Percentiles rank a stretch among this genome's conserved stretches.
These are phyloP conservation scores for Verasper variegatus DNA, from an alignment of 2,113 vertebrate species.

Conservation along the genomic window DNA sequence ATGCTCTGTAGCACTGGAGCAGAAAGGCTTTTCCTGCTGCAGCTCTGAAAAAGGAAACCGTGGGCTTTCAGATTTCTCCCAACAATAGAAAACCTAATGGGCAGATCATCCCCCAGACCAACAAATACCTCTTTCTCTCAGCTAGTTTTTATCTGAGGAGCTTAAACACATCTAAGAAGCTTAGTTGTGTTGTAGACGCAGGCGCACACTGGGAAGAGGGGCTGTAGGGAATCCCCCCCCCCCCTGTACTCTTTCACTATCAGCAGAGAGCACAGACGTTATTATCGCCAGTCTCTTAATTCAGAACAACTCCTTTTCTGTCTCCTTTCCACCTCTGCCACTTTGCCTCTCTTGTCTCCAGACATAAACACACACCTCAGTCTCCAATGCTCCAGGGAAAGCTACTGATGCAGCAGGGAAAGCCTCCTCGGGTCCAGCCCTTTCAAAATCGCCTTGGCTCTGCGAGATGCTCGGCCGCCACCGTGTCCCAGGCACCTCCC, in stretches of 20 bases:
- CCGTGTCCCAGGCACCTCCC: constrained; percentile 38
- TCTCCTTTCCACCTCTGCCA: constrained; percentile 12
- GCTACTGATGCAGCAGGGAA: constrained; percentile 17
- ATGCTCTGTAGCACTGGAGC: constrained; percentile 44
- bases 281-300: constrained; percentile 30
- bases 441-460: constrained; percentile 40
- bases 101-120: constrained; percentile 46
- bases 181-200: constrained; percentile 57
- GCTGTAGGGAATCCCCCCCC: constrained; percentile 53
- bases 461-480: constrained; percentile 37
- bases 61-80: constrained; percentile 52
- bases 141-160: constrained; percentile 58
- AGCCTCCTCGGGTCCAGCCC: constrained; percentile 11
- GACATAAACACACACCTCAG: constrained; percentile 29
- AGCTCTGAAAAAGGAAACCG: constrained; percentile 61
- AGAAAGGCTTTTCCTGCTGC: constrained; percentile 55
- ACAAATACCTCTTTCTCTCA: constrained; percentile 52
- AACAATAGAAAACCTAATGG: constrained; percentile 63
- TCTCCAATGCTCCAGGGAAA: constrained; percentile 29
- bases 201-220: constrained; percentile 41
- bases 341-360: constrained; percentile 32
- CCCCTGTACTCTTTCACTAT: constrained; percentile 43
- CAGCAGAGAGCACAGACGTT: constrained; percentile 42
- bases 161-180: constrained; percentile 63
- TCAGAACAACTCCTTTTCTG: constrained; percentile 38